A percentile compares a stretch with the other conserved stretches of the same genome.
Conservation (phyloP, 1,140 invertebrate species). For the Cotesia typhae region DNA sequence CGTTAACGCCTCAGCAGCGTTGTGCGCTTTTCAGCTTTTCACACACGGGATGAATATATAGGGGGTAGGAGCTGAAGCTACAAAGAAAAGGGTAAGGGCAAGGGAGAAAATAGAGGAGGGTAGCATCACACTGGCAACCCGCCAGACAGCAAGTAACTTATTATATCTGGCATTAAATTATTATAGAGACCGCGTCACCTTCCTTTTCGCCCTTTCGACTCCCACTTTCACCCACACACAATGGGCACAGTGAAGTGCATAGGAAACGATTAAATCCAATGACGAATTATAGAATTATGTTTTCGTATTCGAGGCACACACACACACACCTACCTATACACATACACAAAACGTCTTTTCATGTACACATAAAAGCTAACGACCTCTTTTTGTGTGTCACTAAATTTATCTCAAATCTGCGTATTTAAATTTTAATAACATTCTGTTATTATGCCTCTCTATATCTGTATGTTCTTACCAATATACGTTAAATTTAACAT, state of each 20-base stretch:
- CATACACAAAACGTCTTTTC: too few relatives aligned
- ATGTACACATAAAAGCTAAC: too few relatives aligned
- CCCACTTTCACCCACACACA: conserved; percentile 43
- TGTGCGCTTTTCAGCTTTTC: conserved; percentile 57
- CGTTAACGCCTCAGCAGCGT: conserved; percentile 54
- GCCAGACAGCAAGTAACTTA: conserved; percentile 66
- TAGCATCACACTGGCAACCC: conserved; percentile 52
- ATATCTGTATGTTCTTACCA: too few relatives aligned
- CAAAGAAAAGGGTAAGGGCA: too few relatives aligned
- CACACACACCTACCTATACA: too few relatives aligned
- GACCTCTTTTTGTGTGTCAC: too few relatives aligned
- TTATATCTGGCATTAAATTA: conserved; percentile 67
- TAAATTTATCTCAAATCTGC: too few relatives aligned
- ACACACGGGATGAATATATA: conserved; percentile 61
- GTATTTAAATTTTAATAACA: too few relatives aligned
- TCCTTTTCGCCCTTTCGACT: background rate
- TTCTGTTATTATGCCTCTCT: too few relatives aligned
- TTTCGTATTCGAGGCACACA: background rate
- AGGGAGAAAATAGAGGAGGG: background rate
- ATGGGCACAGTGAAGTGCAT: conserved; percentile 63
- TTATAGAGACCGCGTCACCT: conserved; percentile 54
- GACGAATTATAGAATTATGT: conserved; percentile 49
- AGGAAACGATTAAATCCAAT: conserved; percentile 65
- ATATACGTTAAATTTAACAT: too few relatives aligned
- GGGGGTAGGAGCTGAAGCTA: background rate